Evolutionary conservation across 1,140 invertebrate species (phyloP), one percentile per base, ranked within the genome.

Genomic region (Lordiphosa collinella): DNA sequence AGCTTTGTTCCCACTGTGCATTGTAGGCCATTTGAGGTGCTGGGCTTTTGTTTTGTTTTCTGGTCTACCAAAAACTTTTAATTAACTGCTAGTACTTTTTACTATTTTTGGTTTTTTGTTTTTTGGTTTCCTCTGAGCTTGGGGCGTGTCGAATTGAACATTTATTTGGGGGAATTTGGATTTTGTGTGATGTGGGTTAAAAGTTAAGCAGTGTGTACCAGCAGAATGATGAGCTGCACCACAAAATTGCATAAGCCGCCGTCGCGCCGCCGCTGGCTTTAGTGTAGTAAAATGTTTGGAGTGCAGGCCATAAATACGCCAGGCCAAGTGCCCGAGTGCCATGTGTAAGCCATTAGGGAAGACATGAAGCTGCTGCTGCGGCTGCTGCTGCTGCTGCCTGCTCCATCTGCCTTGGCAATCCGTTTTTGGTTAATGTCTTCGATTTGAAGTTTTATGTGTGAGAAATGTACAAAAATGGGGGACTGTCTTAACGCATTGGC

Each of bases 361-460:
- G 69, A 69, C 69, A 79, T 79, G 67, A 71, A 70, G 22, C 47
- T 31, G 49, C 25, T 2, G 34, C 29, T 22, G 47, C 44, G 8
- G 9, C 44, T 60, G 8, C 32, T 18, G 18, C 8, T 14, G 22
- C 22, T 7, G 5, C 22, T 7, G 6, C 49, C 8, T 14, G 22
- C 22, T 7, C 22, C 22, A 25, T 25, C 49, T 66, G 58, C 56
- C 56, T 44, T 55, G 38, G 59, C 74, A 69, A 80, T 80, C 44
- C 40, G 54, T 68, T 69, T 55, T 80, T 57, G 66, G 61, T 74
- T 82, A 82, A 76, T 82, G 71, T 67, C 70, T 80, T 63, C 66
- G 76, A 82, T 75, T 80, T 78, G 38, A 47, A 25, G 40, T 56
- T 72, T 82, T 82, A 72, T 82, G 76, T 82, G 76, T 82, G 76